Conservation (phyloP, 2,797 vertebrate genomes). For the Phataginus tricuspis region DNA sequence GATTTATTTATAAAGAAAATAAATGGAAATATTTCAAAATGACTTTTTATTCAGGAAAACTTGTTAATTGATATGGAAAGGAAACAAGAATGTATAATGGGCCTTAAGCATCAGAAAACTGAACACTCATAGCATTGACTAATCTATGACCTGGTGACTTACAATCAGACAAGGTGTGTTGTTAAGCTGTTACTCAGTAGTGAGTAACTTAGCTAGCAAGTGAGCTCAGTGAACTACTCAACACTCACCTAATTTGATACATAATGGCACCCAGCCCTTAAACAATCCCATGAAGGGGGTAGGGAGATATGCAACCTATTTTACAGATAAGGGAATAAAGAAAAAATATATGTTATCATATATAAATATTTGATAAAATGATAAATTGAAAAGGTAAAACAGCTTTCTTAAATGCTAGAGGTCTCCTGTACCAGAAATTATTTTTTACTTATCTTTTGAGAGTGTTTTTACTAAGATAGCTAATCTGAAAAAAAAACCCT, state of each 20-base stretch:
- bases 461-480: background rate
- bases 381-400: background rate
- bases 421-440: constrained; percentile 16
- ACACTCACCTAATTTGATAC: background rate
- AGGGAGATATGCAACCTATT: background rate
- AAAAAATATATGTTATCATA: background rate
- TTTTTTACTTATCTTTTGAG: constrained; percentile 26
- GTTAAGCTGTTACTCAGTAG: background rate
- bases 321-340: background rate
- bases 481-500: background rate
- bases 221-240: background rate
- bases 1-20: constrained; percentile 48
- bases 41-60: constrained; percentile 34
- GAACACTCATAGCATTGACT: background rate
- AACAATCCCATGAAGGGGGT: background rate
- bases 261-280: background rate
- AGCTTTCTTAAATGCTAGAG: background rate
- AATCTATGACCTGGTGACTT: background rate
- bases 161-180: background rate
- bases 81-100: background rate
- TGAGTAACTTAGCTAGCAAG: background rate
- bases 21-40: background rate
- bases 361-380: constrained; percentile 36
- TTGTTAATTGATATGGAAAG: background rate
- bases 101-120: background rate